Base-by-base conservation (phyloP, 2,888 invertebrate species). In the Tetragonisca angustula region DNA sequence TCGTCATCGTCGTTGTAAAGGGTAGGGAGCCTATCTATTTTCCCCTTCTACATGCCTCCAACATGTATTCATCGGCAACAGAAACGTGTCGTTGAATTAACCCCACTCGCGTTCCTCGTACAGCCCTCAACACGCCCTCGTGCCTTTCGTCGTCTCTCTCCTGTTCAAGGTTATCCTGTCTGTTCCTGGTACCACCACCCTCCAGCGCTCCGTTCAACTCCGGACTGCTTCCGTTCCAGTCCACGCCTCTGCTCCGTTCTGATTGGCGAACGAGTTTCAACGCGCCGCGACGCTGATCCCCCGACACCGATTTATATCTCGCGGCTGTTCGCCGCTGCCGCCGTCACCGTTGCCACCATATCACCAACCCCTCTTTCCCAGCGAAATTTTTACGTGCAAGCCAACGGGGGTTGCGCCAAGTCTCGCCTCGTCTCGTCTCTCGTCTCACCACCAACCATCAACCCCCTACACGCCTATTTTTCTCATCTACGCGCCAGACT, bases 231-330 rank as follows among this genome's bases (percentile, higher is more conserved):
- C 77, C 64, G 71, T 49, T 59, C 54, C 17, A 80, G 84, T 80
- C 90, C 87, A 87, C 92, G 89, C 92, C 92, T 76, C 86, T 79
- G 61, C 73, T 11, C 21, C 65, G 36, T 56, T 64, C 83, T 59
- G 77, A 92, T 92, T 92, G 92, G 92, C 83, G 75, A 64, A 71
- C 79, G 70, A n/a, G 75, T 76, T 79, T 80, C 85, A 75, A 89
- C 88, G 85, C 88, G 82, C 76, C 85, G 79, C 52, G 64, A 36
- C 50, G 54, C 69, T 65, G 70, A 54, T 75, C 71, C 73, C 82
- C 82, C 36, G 77, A 70, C 74, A 78, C 85, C 89, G 89, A 89
- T 89, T 89, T 89, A 84, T 89, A 89, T 87, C 89, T 83, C 62
- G 36, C 67, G 76, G 76, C 80, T 36, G 70, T 81, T 72, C 76